phyloP scores from a whole-genome alignment of 2,113 vertebrate genomes.

The Tetrao urogallus region DNA sequence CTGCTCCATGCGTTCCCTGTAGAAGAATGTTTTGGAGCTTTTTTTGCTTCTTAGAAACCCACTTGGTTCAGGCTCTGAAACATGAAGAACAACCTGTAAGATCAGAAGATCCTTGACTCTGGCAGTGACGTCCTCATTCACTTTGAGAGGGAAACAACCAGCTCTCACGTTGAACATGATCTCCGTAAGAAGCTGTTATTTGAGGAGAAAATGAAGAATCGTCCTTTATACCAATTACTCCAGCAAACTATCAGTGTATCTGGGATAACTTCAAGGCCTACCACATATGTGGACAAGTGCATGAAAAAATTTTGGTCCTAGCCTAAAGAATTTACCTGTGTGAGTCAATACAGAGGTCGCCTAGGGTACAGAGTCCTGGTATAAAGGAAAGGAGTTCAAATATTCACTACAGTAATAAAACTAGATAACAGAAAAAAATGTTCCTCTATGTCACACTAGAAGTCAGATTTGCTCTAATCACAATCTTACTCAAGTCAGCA shows the following conservation, averaged over 20 bases:
- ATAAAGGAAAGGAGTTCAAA: not conserved
- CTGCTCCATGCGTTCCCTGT: not conserved
- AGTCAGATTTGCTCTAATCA: constrained; percentile 38
- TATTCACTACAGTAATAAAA: constrained; percentile 26
- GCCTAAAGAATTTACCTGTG: not conserved
- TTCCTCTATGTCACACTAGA: constrained; percentile 33
- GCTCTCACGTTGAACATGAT: not conserved
- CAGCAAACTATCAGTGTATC: not conserved
- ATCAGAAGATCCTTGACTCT: not conserved
- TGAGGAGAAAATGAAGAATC: not conserved
- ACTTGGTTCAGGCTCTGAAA: not conserved
- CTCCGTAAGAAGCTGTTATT: not conserved
- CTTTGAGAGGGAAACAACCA: not conserved
- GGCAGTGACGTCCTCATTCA: not conserved
- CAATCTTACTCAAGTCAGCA: constrained; percentile 1
- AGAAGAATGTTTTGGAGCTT: not conserved
- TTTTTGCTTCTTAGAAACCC: not conserved
- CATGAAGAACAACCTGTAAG: not conserved
- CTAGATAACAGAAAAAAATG: constrained; percentile 21
- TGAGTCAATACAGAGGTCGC: not conserved
- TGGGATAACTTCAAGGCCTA: not conserved
- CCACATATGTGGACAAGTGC: not conserved
- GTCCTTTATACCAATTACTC: not conserved
- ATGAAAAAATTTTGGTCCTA: not conserved
- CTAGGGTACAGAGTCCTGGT: not conserved